Evolutionary conservation across 2,113 vertebrate species (phyloP), one percentile per base, ranked within the genome.

Genomic region (Gymnocephalus cernua): DNA sequence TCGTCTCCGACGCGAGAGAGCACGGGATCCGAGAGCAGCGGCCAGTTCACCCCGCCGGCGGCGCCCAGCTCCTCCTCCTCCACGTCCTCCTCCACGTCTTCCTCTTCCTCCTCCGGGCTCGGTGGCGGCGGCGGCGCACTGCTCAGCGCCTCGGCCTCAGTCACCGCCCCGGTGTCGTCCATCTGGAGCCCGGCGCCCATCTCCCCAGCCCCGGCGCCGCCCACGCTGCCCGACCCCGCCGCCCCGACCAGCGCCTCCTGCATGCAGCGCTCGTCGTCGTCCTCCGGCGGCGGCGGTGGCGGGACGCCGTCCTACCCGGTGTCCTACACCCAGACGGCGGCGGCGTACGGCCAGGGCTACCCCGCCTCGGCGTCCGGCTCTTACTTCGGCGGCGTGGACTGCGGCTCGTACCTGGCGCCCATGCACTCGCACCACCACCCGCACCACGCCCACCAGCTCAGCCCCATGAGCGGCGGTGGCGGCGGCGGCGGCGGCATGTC

Each of bases 161-260:
- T 96, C 85, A 95, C 96, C 50, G 95, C 96, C 3, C 95, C 97
- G 0, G 94, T 97, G 1, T 98, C 98, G 0, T 98, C 97, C 90
- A 99, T 99, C 93, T 99, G 98, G 98, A 99, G 97, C 88, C 98
- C 98, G 0, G 98, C 98, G 1, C 97, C 97, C 76, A 97, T 98
- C 94, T 99, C 97, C 0, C 98, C 98, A 0, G 94, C 97, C 6
- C 95, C 96, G 0, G 96, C 96, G 0, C 95, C 97, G 0, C 79
- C 94, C 14, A 76, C 95, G 0, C 93, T 96, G 56, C 95, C 97
- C 0, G 95, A 98, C 91, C 93, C 96, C 0, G 84, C 95, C 29
- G 94, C 96, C 0, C 95, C 96, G 0, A 78, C 95, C 57, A 96
- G 96, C 3, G 96, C 97, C 0, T 99, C 98, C 18, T 99, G 97